These are phyloP conservation scores for Athrips mouffetella DNA, from an alignment of 2,888 invertebrate species.

Conservation along the genomic window DNA sequence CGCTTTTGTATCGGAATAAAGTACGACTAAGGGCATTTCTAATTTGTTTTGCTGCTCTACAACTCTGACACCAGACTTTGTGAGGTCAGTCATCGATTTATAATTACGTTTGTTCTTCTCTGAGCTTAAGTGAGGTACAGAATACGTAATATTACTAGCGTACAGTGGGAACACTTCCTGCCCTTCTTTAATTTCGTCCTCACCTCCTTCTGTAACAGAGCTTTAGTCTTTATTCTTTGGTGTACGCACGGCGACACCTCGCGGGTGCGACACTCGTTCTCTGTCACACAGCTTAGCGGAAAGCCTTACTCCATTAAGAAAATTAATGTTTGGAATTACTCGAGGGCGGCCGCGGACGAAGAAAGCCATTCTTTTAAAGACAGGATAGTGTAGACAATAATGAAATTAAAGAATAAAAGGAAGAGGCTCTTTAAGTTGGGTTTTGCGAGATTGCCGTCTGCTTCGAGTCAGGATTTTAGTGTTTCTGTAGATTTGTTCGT, in stretches of 20 bases:
- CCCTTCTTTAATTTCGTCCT: no score
- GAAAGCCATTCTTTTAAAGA: constrained; percentile 35
- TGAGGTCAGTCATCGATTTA: no score
- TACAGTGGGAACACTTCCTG: no score
- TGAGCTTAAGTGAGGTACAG: no score
- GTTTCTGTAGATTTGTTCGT: not conserved
- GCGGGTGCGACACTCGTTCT: constrained; percentile 43
- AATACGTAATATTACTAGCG: no score
- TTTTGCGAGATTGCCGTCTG: not conserved
- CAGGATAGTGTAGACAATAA: constrained; percentile 32
- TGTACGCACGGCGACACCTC: constrained; percentile 65
- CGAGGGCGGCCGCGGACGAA: constrained; percentile 33
- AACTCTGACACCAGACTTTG: no score
- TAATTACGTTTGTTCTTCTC: no score
- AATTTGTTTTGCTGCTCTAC: no score
- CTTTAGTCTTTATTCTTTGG: no score
- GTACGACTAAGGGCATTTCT: no score
- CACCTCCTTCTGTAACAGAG: no score
- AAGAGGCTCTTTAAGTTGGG: constrained; percentile 12
- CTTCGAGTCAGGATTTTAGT: not conserved
- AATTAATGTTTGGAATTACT: constrained; percentile 78
- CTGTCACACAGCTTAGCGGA: constrained; percentile 53
- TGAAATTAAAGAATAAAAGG: constrained; percentile 19
- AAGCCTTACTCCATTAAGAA: constrained; percentile 75
- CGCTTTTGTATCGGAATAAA: no score